Evolutionary conservation across 2,888 invertebrate genomes (phyloP), one percentile per base, ranked within the genome.

Genomic region (Nymphalis urticae): DNA sequence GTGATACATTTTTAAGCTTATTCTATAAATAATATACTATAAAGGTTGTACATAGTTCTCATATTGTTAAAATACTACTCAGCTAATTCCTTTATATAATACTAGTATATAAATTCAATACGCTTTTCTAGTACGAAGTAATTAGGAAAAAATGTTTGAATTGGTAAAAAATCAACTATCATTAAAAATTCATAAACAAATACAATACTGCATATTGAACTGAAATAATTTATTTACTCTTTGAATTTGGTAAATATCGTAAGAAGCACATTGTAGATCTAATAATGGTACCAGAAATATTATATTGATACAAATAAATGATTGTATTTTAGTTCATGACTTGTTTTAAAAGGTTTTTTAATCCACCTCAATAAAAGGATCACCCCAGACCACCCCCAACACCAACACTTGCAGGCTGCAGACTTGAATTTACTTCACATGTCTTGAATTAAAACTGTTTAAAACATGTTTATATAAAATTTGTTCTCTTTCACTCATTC

Each of bases 1-100:
- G 73, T 76, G 72, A 62, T 77, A 71, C 77, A 73, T 71, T 64
- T 67, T 76, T 21, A 47, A 17, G 48, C 24, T 48, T 72, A 76
- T 75, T 74, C 75, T 74, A 63, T 76, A 72, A 50, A 65, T 48
- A 48, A 32, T 62, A 56, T 53, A 62, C 54, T 64, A 62, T 50
- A 62, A 62, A 61, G 21, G 54, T 70, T 70, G 56, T 64, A 78
- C 69, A 72, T 76, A 75, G 64, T 72, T 72, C 73, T 72, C 60
- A 73, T 68, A 76, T 70, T 69, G 72, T 59, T 74, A 67, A 53
- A 48, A 47, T 48, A 64, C 62, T 61, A 66, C 36, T 24, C 36
- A 47, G 32, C 19, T 19, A 10, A 27, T 53, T 27, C 21, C 24
- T 16, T 17, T n/a, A 21, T 24, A 16, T 56, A 27, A 54, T 24